Conservation (phyloP, 2,113 vertebrate species). For the Geococcyx californianus region DNA sequence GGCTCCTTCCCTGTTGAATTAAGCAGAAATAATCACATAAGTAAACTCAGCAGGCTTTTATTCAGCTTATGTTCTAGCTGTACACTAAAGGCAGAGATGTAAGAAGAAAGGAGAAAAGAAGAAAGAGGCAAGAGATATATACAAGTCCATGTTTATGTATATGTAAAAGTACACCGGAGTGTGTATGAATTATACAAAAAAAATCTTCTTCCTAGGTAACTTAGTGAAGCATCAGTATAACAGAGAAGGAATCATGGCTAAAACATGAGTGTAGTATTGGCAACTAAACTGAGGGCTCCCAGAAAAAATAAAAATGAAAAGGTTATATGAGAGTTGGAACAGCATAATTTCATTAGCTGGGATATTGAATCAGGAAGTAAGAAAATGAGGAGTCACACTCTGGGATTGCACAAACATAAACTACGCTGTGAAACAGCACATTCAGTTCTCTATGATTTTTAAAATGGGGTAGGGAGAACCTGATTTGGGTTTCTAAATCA, state of each 20-base stretch:
- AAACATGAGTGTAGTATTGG: neutral
- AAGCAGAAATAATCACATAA: slow-evolving; percentile 45
- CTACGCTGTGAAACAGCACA: neutral
- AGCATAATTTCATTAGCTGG: neutral
- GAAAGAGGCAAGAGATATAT: neutral
- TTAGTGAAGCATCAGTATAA: neutral
- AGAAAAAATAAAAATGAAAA: neutral
- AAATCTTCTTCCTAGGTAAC: neutral
- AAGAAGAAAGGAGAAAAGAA: neutral
- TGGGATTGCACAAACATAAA: neutral
- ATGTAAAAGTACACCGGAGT: neutral
- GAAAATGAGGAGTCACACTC: neutral
- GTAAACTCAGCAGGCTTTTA: slow-evolving; percentile 38
- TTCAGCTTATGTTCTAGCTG: neutral
- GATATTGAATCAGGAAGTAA: neutral
- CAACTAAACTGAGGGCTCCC: neutral
- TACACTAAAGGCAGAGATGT: neutral
- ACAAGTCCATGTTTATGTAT: neutral
- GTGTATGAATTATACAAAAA: neutral
- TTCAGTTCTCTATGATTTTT: too few species aligned
- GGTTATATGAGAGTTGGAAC: neutral
- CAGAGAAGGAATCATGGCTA: neutral
- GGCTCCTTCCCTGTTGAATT: slow-evolving; percentile 42
- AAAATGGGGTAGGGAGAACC: neutral
- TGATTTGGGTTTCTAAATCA: neutral